Evolutionary conservation across 2,113 vertebrate species (phyloP), one percentile per base, ranked within the genome.

Genomic region (Perognathus longimembris): DNA sequence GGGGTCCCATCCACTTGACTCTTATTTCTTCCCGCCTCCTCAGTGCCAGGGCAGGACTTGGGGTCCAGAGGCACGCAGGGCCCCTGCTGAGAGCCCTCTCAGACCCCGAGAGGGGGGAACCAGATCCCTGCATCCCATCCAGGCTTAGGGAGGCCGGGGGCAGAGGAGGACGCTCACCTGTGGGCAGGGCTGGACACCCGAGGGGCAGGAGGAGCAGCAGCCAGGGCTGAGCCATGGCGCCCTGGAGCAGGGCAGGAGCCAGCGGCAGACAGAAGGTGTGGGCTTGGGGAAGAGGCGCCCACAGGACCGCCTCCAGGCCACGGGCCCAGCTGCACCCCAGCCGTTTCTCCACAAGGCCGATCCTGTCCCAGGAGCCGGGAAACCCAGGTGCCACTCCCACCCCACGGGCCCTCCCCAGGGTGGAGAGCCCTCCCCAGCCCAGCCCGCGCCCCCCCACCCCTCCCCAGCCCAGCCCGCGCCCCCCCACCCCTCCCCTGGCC

Each of bases 261-360:
- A 96, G 88, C 79, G 88, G 85, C 78, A 95, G 88, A 50, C 64
- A 74, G 42, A 75, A 42, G 14, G n/a, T 34, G 74, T 24, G 84
- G 67, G 77, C 82, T 32, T 22, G 7, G 66, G 77, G 38, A 71
- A 22, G 86, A 75, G 82, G 66, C 22, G 5, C 87, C 92, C 86
- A 26, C 79, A 74, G 83, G 84, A 32, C 70, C n/a, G 76, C 77
- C 89, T 86, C 42, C 80, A 63, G 85, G 76, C 87, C 74, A 85
- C 89, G 91, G 91, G 66, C 86, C 79, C 95, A 96, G 93, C 96
- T 96, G 97, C 70, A 18, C 38, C 81, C 79, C 94, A 91, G 96
- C 92, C 92, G 94, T 90, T 96, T 70, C 5, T 26, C 93, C 82
- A 20, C 22, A 6, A 80, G 75, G 59, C 79, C 2, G 38, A 86